Base-by-base conservation (phyloP, 2,113 vertebrate genomes). In the Perccottus glenii region DNA sequence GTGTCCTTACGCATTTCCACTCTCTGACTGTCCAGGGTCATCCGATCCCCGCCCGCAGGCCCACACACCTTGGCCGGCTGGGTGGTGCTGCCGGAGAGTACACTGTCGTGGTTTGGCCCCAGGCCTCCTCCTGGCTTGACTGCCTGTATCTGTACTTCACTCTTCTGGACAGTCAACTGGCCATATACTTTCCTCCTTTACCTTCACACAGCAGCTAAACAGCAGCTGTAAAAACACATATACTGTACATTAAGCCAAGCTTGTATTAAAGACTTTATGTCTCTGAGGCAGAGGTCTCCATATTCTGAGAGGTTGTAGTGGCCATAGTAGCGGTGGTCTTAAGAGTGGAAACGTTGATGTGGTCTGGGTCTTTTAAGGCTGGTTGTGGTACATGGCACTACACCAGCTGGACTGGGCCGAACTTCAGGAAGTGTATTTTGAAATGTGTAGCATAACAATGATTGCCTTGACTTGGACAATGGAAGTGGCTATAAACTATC, bases 31-130 rank as follows among this genome's bases (percentile, higher is more conserved):
- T 83, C 67, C 67, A 63, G 70, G 75, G 83, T 84, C 83, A 85
- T 84, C 69, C 15, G 53, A 78, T 85, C 73, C 70, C 71, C 72
- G 72, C 77, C 80, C 47, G 50, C 45, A 14, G 78, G 91, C 83
- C 91, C 91, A 92, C 91, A 93, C 92, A 92, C 86, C 87, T 89
- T 84, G 90, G 77, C 88, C 51, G 61, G 78, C 78, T 91, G 92
- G 91, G 90, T 90, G 90, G 91, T 86, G 80, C 77, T 77, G 83
- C 75, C 62, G 80, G 81, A 75, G 87, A 89, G 84, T 72, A 83
- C 79, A 90, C 80, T 90, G 86, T 91, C 77, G 87, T 90, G 91
- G 90, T 92, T 91, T 91, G 91, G 90, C 86, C 73, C 71, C 8
- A 19, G 57, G 79, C 85, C 70, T 49, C 75, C 48, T 78, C 64